Evolutionary conservation across 2,113 vertebrate species (phyloP).

Genomic region (Tretioscincus oriximinensis): DNA sequence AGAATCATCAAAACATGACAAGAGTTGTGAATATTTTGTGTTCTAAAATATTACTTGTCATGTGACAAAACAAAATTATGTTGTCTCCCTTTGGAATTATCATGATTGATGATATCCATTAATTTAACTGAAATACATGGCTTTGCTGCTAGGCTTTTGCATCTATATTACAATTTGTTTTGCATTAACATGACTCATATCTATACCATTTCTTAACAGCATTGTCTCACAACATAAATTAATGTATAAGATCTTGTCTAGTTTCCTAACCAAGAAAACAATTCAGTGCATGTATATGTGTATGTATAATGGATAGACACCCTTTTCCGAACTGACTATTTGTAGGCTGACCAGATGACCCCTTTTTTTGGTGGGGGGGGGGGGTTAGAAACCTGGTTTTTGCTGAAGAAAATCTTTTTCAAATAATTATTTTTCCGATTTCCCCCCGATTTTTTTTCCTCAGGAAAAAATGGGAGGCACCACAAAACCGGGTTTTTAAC

Average conservation of each 20-base stretch:
- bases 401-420: too few species aligned
- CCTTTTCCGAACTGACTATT: not conserved
- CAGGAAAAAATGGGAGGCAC: too few species aligned
- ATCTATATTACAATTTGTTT: not conserved
- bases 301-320: not conserved
- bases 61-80: not conserved
- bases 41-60: not conserved
- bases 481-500: too few species aligned
- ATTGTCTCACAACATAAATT: not conserved
- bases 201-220: not conserved
- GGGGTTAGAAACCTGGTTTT: too few species aligned
- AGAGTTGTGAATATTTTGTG: not conserved
- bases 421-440: too few species aligned
- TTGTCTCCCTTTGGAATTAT: not conserved
- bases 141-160: not conserved
- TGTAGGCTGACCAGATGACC: too few species aligned
- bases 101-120: conserved; percentile 2
- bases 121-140: conserved; percentile 22
- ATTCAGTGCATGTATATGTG: not conserved
- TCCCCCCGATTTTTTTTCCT: too few species aligned
- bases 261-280: conserved; percentile 19
- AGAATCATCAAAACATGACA: not conserved
- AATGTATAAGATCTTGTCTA: not conserved
- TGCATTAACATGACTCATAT: not conserved
- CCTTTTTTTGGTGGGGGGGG: too few species aligned